These are phyloP conservation scores for Parnassius apollo DNA, from an alignment of 2,888 invertebrate species.

Conservation along the genomic window DNA sequence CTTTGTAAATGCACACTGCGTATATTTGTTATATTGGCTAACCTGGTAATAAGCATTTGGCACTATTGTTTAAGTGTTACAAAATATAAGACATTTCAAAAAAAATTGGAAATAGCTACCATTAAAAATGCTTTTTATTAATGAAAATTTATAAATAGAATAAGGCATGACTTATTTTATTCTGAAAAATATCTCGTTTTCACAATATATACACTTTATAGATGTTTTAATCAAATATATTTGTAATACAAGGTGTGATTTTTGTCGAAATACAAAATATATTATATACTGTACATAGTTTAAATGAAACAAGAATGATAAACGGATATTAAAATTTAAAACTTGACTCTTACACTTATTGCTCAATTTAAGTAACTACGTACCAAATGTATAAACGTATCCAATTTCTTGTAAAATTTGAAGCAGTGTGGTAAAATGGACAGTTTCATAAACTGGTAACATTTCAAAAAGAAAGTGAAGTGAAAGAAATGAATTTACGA, in stretches of 20 bases:
- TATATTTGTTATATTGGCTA: slow-evolving; percentile 44
- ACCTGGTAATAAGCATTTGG: slow-evolving; percentile 31
- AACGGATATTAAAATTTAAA: too few species aligned
- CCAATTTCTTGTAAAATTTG: background rate
- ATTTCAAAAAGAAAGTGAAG: slow-evolving; percentile 78
- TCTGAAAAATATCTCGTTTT: too few species aligned
- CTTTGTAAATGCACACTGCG: slow-evolving; percentile 43
- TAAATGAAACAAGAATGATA: too few species aligned
- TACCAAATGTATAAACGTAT: too few species aligned
- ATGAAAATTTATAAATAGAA: background rate
- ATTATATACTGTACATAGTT: too few species aligned
- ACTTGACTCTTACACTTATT: too few species aligned
- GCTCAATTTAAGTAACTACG: too few species aligned
- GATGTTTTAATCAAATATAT: too few species aligned
- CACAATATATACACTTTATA: too few species aligned
- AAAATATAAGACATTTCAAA: slow-evolving; percentile 11
- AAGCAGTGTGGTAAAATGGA: slow-evolving; percentile 1
- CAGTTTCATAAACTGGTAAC: slow-evolving; percentile 54
- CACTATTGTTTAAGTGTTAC: slow-evolving; percentile 28
- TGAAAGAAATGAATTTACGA: slow-evolving; percentile 81
- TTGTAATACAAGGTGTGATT: too few species aligned
- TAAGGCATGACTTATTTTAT: too few species aligned
- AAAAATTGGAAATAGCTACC: background rate
- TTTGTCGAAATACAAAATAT: too few species aligned
- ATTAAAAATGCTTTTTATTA: background rate